A percentile compares a stretch with the other conserved stretches of the same genome.
phyloP scores from a whole-genome alignment of 1,140 invertebrate genomes.

The Octopus sinensis region DNA sequence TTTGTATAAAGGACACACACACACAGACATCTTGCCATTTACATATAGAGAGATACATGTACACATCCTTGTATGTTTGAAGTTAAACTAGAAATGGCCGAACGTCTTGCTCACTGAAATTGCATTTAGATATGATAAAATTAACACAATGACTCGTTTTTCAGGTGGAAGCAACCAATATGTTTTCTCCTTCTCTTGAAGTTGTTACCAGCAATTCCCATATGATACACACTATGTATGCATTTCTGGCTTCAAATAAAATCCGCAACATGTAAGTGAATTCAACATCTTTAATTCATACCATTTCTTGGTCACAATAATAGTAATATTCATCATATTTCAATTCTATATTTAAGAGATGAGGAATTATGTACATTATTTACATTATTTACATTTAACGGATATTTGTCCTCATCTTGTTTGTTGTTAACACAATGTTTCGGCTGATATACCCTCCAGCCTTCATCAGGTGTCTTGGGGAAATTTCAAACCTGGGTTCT shows the following conservation, averaged over 20 bases:
- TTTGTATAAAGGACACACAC: no score
- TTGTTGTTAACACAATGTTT: no score
- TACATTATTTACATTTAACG: neutral
- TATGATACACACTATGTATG: conserved; percentile 56
- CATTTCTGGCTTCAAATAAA: conserved; percentile 51
- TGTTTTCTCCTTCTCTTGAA: conserved; percentile 54
- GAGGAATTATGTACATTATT: neutral
- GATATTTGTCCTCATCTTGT: neutral
- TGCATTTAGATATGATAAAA: no score
- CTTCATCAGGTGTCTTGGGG: no score
- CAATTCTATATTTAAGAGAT: neutral
- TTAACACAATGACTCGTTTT: neutral
- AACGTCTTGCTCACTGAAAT: no score
- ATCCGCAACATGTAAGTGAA: conserved; percentile 52
- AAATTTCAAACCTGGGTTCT: no score
- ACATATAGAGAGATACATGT: no score
- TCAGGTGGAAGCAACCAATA: conserved; percentile 52
- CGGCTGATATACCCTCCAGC: no score
- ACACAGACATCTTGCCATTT: no score
- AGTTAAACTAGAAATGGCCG: no score
- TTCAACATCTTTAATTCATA: neutral
- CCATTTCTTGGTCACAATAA: no score
- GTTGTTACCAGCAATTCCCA: conserved; percentile 56
- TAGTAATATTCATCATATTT: neutral
- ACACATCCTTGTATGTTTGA: no score